phyloP scores from a whole-genome alignment of 2,113 vertebrate genomes.

The Speoplatyrhinus poulsoni region DNA sequence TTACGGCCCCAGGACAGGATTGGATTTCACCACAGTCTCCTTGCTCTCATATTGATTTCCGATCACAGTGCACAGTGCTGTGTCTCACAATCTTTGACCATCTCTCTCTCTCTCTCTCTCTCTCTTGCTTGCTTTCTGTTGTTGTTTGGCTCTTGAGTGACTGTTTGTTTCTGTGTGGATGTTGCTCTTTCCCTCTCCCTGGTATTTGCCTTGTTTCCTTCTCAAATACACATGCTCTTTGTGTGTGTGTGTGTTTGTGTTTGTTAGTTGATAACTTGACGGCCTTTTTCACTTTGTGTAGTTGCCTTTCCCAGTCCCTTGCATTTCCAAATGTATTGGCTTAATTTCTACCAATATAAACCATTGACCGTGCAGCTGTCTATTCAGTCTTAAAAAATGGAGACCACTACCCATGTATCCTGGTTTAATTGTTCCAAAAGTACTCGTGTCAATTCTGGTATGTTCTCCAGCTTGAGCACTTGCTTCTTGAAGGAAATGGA shows the following conservation, averaged over 20 bases:
- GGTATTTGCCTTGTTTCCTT: slow-evolving; percentile 26
- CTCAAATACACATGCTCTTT: slow-evolving; percentile 5
- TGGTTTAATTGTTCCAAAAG: too few relatives aligned
- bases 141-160: background rate
- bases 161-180: background rate
- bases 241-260: slow-evolving; percentile 12
- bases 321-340: too few relatives aligned
- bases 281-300: too few relatives aligned
- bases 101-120: slow-evolving; percentile 9
- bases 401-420: too few relatives aligned
- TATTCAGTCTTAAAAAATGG: too few relatives aligned
- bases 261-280: too few relatives aligned
- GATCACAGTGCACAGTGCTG: slow-evolving; percentile 45
- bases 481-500: too few relatives aligned
- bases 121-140: background rate
- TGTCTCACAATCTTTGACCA: slow-evolving; percentile 40
- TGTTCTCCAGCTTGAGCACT: too few relatives aligned
- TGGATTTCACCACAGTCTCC: slow-evolving; percentile 43
- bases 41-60: slow-evolving; percentile 59
- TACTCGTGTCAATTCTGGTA: too few relatives aligned
- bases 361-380: too few relatives aligned
- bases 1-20: slow-evolving; percentile 39
- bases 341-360: too few relatives aligned
- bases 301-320: too few relatives aligned
- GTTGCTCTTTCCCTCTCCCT: background rate